Percentiles rank a stretch among this genome's conserved stretches.
Evolutionary conservation across 2,113 vertebrate genomes (phyloP).

Genomic region (Athene noctua): DNA sequence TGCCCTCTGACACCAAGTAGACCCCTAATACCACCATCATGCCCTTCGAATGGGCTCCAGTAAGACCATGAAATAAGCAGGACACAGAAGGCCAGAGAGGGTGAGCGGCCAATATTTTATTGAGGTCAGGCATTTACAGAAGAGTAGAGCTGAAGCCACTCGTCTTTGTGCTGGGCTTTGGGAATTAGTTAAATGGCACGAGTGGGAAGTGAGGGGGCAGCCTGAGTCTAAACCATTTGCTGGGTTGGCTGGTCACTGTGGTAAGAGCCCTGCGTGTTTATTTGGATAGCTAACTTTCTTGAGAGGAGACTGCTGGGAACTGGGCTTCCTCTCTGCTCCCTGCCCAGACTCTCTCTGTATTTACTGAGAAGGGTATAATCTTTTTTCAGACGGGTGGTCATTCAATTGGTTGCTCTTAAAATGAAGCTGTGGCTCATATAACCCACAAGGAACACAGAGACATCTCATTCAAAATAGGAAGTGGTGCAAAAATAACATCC

Average conservation of each 20-base stretch:
- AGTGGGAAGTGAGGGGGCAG: background rate
- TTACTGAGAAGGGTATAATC: conserved; percentile 8
- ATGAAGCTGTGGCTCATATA: background rate
- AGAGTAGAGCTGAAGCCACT: background rate
- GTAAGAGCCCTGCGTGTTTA: background rate
- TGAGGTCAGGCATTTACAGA: background rate
- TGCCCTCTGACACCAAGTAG: conserved; percentile 44
- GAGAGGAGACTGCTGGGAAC: background rate
- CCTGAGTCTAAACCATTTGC: background rate
- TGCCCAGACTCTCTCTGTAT: background rate
- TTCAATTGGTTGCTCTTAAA: background rate
- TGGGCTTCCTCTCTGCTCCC: background rate
- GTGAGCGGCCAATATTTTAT: background rate
- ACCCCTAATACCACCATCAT: background rate
- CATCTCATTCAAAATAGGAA: background rate
- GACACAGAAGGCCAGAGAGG: background rate
- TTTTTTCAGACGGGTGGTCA: background rate
- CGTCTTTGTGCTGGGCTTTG: background rate
- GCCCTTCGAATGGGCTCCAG: background rate
- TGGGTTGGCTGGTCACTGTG: background rate
- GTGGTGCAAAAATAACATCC: background rate
- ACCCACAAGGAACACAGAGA: background rate
- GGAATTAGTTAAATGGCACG: background rate
- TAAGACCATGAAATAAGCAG: background rate
- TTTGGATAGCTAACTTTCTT: background rate